Conservation (phyloP, 2,797 vertebrate genomes). For the Lepus townsendii region DNA sequence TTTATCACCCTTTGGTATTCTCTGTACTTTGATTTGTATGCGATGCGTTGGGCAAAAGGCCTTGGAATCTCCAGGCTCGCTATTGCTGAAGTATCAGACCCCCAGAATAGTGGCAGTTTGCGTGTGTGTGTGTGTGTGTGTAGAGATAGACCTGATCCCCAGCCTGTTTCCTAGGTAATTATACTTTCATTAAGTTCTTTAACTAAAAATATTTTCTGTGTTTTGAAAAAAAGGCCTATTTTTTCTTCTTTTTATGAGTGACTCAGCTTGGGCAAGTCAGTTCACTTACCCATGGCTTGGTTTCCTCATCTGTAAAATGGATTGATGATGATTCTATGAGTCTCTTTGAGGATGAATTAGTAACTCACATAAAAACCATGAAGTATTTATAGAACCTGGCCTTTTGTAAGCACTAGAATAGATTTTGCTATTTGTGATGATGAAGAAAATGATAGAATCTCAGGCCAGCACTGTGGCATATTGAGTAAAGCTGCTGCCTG, state of each 20-base stretch:
- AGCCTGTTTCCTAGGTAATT: neutral
- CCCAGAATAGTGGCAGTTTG: neutral
- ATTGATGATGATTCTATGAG: neutral
- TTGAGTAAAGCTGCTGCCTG: too few species aligned
- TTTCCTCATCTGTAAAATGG: conserved; percentile 18
- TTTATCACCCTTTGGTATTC: neutral
- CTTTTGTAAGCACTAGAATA: neutral
- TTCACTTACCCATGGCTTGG: neutral
- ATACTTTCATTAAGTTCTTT: conserved; percentile 1
- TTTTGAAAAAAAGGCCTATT: neutral
- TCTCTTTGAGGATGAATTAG: neutral
- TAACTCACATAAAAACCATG: neutral
- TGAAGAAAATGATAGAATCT: conserved; percentile 20
- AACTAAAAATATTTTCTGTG: neutral
- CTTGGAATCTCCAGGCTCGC: neutral
- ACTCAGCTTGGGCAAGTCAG: conserved; percentile 5
- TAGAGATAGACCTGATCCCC: neutral
- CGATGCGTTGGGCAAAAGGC: neutral
- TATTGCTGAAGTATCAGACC: neutral
- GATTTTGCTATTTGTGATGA: neutral
- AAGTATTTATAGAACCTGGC: neutral
- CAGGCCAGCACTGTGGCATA: too few species aligned
- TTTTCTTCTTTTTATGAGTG: neutral
- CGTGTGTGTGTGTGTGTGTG: neutral
- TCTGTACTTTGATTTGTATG: neutral